Evolutionary conservation across 2,888 invertebrate species (phyloP).

Genomic region (Acleris emargana): DNA sequence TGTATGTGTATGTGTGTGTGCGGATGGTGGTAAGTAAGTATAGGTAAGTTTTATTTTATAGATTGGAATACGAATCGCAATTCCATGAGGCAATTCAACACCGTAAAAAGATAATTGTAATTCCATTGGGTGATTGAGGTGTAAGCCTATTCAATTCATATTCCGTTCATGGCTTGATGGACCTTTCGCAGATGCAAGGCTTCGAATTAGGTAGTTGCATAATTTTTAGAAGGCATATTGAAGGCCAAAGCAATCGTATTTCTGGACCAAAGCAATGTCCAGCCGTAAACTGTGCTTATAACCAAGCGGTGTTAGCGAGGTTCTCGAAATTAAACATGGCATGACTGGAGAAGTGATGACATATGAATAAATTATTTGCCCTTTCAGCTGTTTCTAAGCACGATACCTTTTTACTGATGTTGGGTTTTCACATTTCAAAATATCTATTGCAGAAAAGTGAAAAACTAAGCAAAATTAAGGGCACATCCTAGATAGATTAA

Average conservation of each 20-base stretch:
- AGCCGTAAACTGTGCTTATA: background rate
- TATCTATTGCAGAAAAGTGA: too few relatives aligned
- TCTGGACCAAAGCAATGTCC: conserved; percentile 1
- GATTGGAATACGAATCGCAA: conserved; percentile 21
- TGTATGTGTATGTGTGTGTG: too few relatives aligned
- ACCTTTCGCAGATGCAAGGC: conserved; percentile 15
- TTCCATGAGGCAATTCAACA: conserved; percentile 22
- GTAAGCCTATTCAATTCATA: conserved; percentile 32
- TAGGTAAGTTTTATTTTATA: too few relatives aligned
- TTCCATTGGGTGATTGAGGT: conserved; percentile 29
- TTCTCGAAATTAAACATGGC: background rate
- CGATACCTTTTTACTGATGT: too few relatives aligned
- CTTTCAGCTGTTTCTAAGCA: too few relatives aligned
- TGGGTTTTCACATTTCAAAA: too few relatives aligned
- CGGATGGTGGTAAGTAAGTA: too few relatives aligned
- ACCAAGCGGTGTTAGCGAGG: too few relatives aligned
- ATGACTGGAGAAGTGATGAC: too few relatives aligned
- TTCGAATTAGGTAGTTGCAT: conserved; percentile 25
- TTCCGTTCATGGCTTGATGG: conserved; percentile 23
- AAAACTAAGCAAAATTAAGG: too few relatives aligned
- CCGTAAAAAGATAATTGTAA: conserved; percentile 28
- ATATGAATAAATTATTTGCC: too few relatives aligned
- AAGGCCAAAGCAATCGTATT: conserved; percentile 15
- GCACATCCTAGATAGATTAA: too few relatives aligned
- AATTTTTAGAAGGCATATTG: conserved; percentile 20